Conservation (phyloP, 2,888 invertebrate species). For the Tenthredo mesomela region DNA sequence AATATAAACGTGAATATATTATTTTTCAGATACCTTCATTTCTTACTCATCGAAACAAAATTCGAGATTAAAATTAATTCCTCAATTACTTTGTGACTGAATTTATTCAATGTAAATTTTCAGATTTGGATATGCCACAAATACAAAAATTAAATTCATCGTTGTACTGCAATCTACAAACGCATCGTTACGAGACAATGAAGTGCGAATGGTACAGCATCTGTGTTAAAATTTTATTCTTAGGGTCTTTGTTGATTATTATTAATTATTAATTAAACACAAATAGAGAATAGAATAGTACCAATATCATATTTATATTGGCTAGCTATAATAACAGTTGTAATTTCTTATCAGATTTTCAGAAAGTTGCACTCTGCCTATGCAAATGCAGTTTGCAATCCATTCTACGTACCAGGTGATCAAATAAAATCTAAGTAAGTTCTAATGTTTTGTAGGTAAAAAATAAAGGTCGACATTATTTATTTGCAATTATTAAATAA, state of each 20-base stretch:
- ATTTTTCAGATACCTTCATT: neutral
- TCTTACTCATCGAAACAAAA: neutral
- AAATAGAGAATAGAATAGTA: neutral
- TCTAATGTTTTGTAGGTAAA: conserved; percentile 16
- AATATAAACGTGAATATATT: neutral
- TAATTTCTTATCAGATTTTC: conserved; percentile 84
- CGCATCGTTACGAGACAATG: conserved; percentile 93
- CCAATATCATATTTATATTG: neutral
- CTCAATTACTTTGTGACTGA: neutral
- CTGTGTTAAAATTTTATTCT: conserved; percentile 23
- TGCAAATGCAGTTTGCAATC: conserved; percentile 97
- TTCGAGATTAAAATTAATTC: neutral
- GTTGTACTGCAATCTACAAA: conserved; percentile 95
- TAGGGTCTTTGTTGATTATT: neutral
- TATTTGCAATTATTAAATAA: neutral
- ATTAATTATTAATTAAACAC: conserved; percentile 15
- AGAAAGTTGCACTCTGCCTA: conserved; percentile 95
- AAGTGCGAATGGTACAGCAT: conserved; percentile 91
- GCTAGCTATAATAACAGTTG: conserved; percentile 35
- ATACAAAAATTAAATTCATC: conserved; percentile 96
- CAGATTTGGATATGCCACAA: conserved; percentile 98
- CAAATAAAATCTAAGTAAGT: conserved; percentile 92
- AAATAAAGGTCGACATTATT: neutral
- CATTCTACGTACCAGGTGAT: conserved; percentile 97
- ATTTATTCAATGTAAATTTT: conserved; percentile 62